A percentile compares a stretch with the other conserved stretches of the same genome.
These are phyloP conservation scores for Trimorus sp. DNA, from an alignment of 2,888 invertebrate species.

Conservation along the genomic window DNA sequence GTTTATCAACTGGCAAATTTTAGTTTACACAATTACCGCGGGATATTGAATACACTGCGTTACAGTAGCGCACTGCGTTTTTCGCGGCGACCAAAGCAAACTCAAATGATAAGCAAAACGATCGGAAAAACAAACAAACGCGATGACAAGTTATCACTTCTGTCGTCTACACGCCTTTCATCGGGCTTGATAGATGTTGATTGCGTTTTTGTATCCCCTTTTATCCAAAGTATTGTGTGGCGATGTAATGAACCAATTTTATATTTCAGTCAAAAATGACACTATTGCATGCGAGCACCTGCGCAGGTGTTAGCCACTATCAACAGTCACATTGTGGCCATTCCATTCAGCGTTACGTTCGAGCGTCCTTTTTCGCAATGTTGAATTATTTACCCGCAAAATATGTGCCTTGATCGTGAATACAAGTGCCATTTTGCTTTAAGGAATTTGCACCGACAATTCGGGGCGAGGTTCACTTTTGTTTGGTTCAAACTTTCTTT, in stretches of 20 bases:
- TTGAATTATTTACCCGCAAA: no score
- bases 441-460: no score
- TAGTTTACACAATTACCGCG: conserved; percentile 22
- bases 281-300: conserved; percentile 25
- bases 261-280: conserved; percentile 47
- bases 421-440: no score
- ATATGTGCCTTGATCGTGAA: no score
- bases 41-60: conserved; percentile 30
- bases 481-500: no score
- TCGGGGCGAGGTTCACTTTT: no score
- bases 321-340: not conserved
- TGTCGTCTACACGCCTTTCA: conserved; percentile 49
- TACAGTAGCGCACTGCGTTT: conserved; percentile 3
- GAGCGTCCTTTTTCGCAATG: no score
- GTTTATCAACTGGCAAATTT: not conserved
- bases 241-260: conserved; percentile 57
- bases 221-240: conserved; percentile 46
- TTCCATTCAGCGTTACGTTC: no score
- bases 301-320: conserved; percentile 6
- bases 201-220: conserved; percentile 50
- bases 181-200: conserved; percentile 54
- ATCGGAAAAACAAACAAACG: conserved; percentile 42
- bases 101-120: conserved; percentile 43
- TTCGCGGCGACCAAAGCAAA: conserved; percentile 25
- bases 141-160: conserved; percentile 57